These are phyloP conservation scores for Catharus bicknelli DNA, from an alignment of 2,113 vertebrate species.

Conservation along the genomic window DNA sequence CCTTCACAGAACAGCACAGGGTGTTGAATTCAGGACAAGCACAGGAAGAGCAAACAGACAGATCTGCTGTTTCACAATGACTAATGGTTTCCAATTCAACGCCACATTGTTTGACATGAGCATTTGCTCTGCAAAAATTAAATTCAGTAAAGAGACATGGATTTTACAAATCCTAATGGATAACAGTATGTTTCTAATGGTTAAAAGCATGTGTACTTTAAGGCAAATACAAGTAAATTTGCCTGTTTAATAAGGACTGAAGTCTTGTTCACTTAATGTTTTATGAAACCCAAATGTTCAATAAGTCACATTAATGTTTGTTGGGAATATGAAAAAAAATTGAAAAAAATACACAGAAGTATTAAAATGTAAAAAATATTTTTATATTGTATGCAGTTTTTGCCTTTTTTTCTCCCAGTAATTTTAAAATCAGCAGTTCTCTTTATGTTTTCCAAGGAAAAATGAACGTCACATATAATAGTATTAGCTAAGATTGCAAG, in stretches of 20 bases:
- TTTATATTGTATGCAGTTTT: not conserved
- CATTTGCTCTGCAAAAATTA: not conserved
- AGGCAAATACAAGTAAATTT: not conserved
- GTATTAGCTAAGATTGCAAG: not conserved
- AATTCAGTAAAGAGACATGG: not conserved
- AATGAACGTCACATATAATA: not conserved
- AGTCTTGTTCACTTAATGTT: not conserved
- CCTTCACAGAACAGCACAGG: not conserved
- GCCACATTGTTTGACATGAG: not conserved
- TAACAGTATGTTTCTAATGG: not conserved
- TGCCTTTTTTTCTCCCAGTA: not conserved
- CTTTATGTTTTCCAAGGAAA: not conserved
- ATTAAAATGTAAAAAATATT: not conserved
- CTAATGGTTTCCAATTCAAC: not conserved
- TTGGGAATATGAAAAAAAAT: not conserved
- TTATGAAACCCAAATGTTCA: not conserved
- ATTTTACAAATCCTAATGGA: not conserved
- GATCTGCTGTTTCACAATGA: not conserved
- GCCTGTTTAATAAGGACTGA: not conserved
- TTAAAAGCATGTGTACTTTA: not conserved
- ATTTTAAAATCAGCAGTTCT: not conserved
- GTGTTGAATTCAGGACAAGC: not conserved
- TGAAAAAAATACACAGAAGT: not conserved
- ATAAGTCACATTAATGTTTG: not conserved
- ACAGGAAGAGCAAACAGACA: not conserved